Percentiles rank a stretch among this genome's conserved stretches.
phyloP scores from a whole-genome alignment of 1,140 invertebrate species.

The Drosophila orosa region DNA sequence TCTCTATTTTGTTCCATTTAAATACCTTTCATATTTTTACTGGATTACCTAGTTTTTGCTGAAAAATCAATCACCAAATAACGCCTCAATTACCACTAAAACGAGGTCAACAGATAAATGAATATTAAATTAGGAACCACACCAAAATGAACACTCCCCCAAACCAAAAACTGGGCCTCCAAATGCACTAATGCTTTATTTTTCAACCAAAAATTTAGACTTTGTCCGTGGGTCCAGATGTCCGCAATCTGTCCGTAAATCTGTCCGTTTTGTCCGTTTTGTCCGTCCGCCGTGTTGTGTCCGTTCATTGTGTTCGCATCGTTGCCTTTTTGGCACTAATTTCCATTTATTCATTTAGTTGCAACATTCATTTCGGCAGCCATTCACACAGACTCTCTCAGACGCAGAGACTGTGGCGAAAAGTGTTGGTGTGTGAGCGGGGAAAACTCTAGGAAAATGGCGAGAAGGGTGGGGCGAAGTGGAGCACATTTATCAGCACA shows the following conservation, averaged over 20 bases:
- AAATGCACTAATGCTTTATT: conserved; percentile 5
- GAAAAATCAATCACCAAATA: background rate
- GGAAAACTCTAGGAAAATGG: conserved; percentile 10
- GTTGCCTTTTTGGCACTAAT: conserved; percentile 70
- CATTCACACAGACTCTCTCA: conserved; percentile 42
- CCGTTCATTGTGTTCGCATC: conserved; percentile 47
- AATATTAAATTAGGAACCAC: conserved; percentile 3
- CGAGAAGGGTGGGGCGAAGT: too few relatives aligned
- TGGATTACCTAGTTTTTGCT: background rate
- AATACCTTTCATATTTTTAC: background rate
- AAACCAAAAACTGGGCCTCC: background rate
- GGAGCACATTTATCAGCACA: conserved; percentile 57
- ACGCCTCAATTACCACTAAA: background rate
- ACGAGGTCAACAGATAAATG: background rate
- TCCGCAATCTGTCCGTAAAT: conserved; percentile 22
- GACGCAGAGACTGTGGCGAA: conserved; percentile 29
- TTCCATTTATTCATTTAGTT: conserved; percentile 79
- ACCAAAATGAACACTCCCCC: background rate
- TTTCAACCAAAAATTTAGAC: conserved; percentile 12
- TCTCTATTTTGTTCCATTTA: background rate
- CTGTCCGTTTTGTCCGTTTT: conserved; percentile 8
- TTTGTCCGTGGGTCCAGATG: conserved; percentile 3
- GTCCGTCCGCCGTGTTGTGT: conserved; percentile 18
- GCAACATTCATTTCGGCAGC: conserved; percentile 72
- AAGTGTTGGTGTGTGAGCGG: background rate